These are phyloP conservation scores for Spicauda simplicius DNA, from an alignment of 2,888 invertebrate genomes.

Conservation along the genomic window DNA sequence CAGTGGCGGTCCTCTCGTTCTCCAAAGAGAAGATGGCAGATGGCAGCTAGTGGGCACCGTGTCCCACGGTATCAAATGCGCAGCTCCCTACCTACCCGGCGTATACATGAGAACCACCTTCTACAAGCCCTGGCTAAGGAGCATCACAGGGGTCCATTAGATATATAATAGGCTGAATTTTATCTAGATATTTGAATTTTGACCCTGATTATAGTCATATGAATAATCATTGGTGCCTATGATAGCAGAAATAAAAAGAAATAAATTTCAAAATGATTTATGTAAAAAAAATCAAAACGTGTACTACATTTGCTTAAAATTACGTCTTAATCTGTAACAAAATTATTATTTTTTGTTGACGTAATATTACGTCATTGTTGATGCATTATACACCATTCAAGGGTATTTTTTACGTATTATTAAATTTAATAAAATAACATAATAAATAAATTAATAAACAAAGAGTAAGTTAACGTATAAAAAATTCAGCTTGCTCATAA, in stretches of 20 bases:
- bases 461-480: too few species aligned
- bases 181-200: not conserved
- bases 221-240: not conserved
- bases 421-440: too few species aligned
- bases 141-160: constrained; percentile 91
- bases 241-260: too few species aligned
- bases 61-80: constrained; percentile 97
- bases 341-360: not conserved
- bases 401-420: too few species aligned
- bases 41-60: constrained; percentile 96
- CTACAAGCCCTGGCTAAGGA: constrained; percentile 96
- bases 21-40: constrained; percentile 92
- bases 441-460: too few species aligned
- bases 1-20: constrained; percentile 95
- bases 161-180: not conserved
- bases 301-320: too few species aligned
- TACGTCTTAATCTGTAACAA: not conserved
- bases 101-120: constrained; percentile 97
- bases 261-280: too few species aligned
- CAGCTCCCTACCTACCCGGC: constrained; percentile 95
- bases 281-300: too few species aligned
- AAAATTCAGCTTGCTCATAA: too few species aligned
- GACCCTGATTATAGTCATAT: not conserved
- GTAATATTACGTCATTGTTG: not conserved
- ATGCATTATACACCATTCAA: too few species aligned